Evolutionary conservation across 1,140 invertebrate genomes (phyloP).

Genomic region (Tribolium castaneum): DNA sequence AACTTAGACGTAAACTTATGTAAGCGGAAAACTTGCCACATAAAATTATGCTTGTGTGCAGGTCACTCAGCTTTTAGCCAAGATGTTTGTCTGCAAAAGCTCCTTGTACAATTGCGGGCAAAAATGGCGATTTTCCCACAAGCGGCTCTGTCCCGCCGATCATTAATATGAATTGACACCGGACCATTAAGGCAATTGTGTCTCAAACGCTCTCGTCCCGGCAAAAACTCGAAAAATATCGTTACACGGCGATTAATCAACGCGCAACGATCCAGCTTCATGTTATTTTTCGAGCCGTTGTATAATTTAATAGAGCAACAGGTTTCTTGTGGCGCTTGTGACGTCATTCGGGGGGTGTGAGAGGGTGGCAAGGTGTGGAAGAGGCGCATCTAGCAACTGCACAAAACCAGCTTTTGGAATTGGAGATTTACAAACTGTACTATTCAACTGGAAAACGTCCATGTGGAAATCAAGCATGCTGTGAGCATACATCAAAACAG

Average conservation of each 20-base stretch:
- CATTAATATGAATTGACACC: conserved; percentile 20
- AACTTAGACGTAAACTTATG: too few relatives aligned
- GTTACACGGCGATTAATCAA: conserved; percentile 28
- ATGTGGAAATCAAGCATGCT: neutral
- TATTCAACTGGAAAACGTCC: conserved; percentile 31
- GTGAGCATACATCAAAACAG: neutral
- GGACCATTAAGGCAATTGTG: conserved; percentile 15
- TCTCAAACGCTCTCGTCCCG: neutral
- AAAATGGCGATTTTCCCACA: neutral
- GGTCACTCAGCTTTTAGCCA: too few relatives aligned
- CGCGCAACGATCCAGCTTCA: neutral
- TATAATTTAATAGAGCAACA: conserved; percentile 43
- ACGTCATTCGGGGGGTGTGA: conserved; percentile 37
- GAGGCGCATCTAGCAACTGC: conserved; percentile 39
- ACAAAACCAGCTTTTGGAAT: conserved; percentile 45
- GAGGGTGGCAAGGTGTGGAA: conserved; percentile 35
- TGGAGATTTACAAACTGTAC: conserved; percentile 44
- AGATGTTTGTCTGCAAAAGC: neutral
- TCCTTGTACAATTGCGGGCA: neutral
- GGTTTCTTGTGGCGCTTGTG: conserved; percentile 38
- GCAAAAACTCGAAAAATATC: conserved; percentile 15
- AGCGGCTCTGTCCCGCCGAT: neutral
- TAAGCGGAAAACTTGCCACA: too few relatives aligned
- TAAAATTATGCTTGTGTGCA: too few relatives aligned
- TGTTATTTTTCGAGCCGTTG: conserved; percentile 30